Conservation (phyloP, 2,888 invertebrate genomes). For the Plutella xylostella region DNA sequence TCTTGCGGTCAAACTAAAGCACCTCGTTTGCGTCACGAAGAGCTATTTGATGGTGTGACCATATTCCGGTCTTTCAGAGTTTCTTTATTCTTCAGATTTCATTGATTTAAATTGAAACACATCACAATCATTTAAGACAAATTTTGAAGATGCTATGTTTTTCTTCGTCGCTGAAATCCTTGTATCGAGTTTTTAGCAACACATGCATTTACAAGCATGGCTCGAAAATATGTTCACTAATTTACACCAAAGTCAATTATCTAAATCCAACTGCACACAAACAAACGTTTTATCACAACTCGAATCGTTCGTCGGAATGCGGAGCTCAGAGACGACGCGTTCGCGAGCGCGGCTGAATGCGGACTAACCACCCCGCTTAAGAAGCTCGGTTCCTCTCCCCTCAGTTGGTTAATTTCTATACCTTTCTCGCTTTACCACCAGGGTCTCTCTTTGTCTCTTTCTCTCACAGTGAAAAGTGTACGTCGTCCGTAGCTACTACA, state of each 20-base stretch:
- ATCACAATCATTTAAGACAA: constrained; percentile 2
- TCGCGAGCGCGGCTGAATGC: constrained; percentile 61
- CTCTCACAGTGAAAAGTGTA: constrained; percentile 46
- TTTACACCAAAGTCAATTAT: neutral
- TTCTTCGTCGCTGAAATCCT: neutral
- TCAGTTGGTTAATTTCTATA: constrained; percentile 63
- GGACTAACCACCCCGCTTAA: constrained; percentile 68
- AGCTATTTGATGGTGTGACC: constrained; percentile 27
- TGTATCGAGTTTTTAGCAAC: too few relatives aligned
- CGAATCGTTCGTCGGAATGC: constrained; percentile 39
- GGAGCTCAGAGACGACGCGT: constrained; percentile 31
- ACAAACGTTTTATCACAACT: constrained; percentile 47
- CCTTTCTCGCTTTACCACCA: constrained; percentile 47
- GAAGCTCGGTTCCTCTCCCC: constrained; percentile 65
- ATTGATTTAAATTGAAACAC: neutral
- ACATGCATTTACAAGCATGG: neutral
- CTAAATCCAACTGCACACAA: constrained; percentile 35
- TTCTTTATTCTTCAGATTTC: neutral
- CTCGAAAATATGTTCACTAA: neutral
- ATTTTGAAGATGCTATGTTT: neutral
- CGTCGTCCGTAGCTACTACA: constrained; percentile 60
- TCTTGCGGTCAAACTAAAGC: constrained; percentile 37
- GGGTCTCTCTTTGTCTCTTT: constrained; percentile 53
- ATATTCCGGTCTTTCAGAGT: neutral
- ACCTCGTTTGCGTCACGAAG: constrained; percentile 48